Conservation (phyloP, 2,797 vertebrate genomes). For the Typhlichthys eigenmanni region DNA sequence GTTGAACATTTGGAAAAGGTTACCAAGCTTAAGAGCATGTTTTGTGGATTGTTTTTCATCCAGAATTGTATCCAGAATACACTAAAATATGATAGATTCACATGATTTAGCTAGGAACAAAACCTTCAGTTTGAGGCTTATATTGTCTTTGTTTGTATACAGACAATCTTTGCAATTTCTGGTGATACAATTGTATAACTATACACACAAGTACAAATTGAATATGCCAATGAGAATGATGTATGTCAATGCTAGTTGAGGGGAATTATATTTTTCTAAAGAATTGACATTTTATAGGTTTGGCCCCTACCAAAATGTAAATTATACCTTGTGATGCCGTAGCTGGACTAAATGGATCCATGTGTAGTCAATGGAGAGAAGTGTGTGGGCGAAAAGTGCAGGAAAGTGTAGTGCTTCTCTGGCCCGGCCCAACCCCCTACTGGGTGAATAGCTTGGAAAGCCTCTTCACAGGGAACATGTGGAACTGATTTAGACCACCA, state of each 20-base stretch:
- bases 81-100: constrained; percentile 14
- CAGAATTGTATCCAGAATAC: no score
- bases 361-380: constrained; percentile 54
- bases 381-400: constrained; percentile 68
- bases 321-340: constrained; percentile 57
- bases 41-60: no score
- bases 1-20: no score
- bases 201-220: no score
- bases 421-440: constrained; percentile 26
- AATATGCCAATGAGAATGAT: no score
- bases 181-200: no score
- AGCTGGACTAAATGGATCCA: constrained; percentile 64
- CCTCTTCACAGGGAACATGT: constrained; percentile 71
- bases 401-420: constrained; percentile 52
- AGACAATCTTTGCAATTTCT: no score
- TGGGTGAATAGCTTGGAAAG: constrained; percentile 49
- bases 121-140: background rate
- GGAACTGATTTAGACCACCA: constrained; percentile 75
- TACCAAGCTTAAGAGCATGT: no score
- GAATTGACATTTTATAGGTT: constrained; percentile 37
- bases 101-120: constrained; percentile 22
- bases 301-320: constrained; percentile 48
- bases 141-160: no score
- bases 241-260: no score
- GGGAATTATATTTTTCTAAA: constrained; percentile 36